phyloP scores from a whole-genome alignment of 2,888 invertebrate genomes.

The Resseliella maxima region DNA sequence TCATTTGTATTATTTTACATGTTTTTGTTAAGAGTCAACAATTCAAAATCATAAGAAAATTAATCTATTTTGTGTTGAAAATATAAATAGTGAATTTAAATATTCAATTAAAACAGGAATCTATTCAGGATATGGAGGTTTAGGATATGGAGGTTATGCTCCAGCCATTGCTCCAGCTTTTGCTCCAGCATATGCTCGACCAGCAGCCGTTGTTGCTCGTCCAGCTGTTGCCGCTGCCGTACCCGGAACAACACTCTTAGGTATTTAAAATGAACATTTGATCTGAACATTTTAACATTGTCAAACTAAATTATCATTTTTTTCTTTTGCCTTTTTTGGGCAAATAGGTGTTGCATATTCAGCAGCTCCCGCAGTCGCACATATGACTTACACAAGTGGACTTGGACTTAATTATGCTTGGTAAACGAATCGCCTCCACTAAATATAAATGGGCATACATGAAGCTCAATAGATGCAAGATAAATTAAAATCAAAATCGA shows the following conservation, averaged over 20 bases:
- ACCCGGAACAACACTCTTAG: slow-evolving; percentile 61
- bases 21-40: too few relatives aligned
- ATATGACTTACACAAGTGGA: slow-evolving; percentile 72
- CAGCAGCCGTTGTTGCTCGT: slow-evolving; percentile 61
- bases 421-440: slow-evolving; percentile 64
- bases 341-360: slow-evolving; percentile 73
- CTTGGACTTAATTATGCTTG: slow-evolving; percentile 71
- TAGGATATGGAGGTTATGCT: background rate
- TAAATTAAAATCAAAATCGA: background rate
- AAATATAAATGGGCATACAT: background rate
- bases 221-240: slow-evolving; percentile 62
- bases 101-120: slow-evolving; percentile 60
- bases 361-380: slow-evolving; percentile 73
- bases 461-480: background rate
- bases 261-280: background rate
- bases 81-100: too few relatives aligned
- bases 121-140: background rate
- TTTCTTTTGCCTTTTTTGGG: slow-evolving; percentile 65
- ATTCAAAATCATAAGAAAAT: too few relatives aligned
- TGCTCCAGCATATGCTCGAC: slow-evolving; percentile 62
- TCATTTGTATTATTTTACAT: too few relatives aligned
- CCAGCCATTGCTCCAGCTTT: slow-evolving; percentile 58
- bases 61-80: too few relatives aligned
- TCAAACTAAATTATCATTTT: too few relatives aligned
- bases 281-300: background rate